Percentiles rank a stretch among this genome's conserved stretches.
Evolutionary conservation across 2,113 vertebrate species (phyloP).

Genomic region (Nothocercus julius): DNA sequence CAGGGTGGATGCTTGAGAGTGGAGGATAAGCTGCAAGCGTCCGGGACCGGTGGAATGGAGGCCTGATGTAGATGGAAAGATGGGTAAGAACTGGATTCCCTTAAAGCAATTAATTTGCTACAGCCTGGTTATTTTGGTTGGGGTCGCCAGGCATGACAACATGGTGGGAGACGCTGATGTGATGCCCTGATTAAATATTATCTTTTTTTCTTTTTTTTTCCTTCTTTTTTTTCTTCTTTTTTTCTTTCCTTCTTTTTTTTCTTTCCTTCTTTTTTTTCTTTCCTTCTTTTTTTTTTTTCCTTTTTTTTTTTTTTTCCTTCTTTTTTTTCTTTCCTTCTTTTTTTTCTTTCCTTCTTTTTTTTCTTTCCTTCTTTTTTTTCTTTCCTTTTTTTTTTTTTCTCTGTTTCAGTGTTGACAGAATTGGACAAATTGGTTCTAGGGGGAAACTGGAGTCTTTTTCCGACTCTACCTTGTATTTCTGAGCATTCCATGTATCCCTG

Average conservation of each 20-base stretch:
- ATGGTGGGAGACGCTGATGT: neutral
- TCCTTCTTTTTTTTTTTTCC: too few relatives aligned
- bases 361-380: too few relatives aligned
- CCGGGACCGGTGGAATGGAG: slow-evolving; percentile 36
- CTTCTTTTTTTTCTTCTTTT: too few relatives aligned
- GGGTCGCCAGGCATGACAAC: fast-evolving
- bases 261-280: too few relatives aligned
- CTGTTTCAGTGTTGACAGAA: neutral
- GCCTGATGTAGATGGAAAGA: slow-evolving; percentile 72
- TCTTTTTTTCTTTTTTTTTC: neutral
- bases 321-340: neutral
- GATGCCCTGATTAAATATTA: neutral
- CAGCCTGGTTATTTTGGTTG: neutral
- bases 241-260: too few relatives aligned
- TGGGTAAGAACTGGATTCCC: slow-evolving; percentile 64
- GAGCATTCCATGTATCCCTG: neutral
- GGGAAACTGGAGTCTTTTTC: neutral
- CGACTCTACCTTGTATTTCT: neutral
- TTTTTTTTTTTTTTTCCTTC: neutral
- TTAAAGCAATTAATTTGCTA: neutral
- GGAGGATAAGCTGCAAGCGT: slow-evolving; percentile 8
- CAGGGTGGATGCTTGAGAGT: slow-evolving; percentile 56
- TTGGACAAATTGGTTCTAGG: neutral
- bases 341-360: too few relatives aligned
- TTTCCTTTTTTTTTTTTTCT: neutral